Conservation (phyloP, 2,888 invertebrate species). For the Amphipyra tragopoginis region DNA sequence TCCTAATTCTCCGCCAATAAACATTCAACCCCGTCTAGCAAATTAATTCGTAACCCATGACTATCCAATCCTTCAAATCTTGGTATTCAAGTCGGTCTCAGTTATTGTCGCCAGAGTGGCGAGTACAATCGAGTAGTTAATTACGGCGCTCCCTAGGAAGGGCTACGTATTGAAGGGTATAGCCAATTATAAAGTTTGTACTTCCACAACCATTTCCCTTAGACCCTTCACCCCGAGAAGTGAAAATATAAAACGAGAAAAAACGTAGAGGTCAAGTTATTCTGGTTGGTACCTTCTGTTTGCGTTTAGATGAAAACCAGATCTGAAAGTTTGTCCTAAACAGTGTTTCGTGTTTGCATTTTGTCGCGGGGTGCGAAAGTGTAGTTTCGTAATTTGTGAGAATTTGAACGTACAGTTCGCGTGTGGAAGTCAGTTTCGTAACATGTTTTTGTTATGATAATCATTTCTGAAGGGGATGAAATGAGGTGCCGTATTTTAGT, state of each 20-base stretch:
- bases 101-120: slow-evolving; percentile 59
- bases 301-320: slow-evolving; percentile 80
- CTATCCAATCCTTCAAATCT: slow-evolving; percentile 46
- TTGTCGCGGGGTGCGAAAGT: slow-evolving; percentile 68
- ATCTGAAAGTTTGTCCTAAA: slow-evolving; percentile 82
- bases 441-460: slow-evolving; percentile 61
- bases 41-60: slow-evolving; percentile 17
- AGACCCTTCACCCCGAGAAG: slow-evolving; percentile 56
- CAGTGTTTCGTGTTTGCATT: slow-evolving; percentile 69
- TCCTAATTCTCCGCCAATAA: neutral
- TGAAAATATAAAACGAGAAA: slow-evolving; percentile 31
- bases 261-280: slow-evolving; percentile 58
- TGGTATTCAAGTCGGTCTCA: slow-evolving; percentile 41
- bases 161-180: slow-evolving; percentile 80
- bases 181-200: slow-evolving; percentile 88
- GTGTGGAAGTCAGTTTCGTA: slow-evolving; percentile 57
- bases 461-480: slow-evolving; percentile 37
- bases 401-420: slow-evolving; percentile 52
- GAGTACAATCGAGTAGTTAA: slow-evolving; percentile 79
- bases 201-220: slow-evolving; percentile 63
- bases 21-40: neutral
- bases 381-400: slow-evolving; percentile 66
- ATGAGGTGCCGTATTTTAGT: slow-evolving; percentile 40
- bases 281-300: slow-evolving; percentile 73
- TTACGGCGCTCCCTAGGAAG: slow-evolving; percentile 72